Base-by-base conservation (phyloP, 2,888 invertebrate species). In the Phaonia tiefii region DNA sequence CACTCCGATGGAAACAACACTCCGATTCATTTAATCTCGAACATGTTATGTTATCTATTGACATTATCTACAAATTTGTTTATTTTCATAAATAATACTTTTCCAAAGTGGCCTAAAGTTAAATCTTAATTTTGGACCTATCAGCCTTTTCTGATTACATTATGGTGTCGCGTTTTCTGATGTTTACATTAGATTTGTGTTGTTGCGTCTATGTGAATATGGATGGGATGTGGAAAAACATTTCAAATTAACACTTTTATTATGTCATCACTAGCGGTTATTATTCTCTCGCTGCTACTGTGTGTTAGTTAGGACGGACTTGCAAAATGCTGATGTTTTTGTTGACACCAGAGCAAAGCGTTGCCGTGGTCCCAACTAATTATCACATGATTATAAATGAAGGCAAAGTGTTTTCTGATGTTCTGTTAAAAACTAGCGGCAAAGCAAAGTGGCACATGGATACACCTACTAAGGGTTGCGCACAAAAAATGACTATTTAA, bases 391-490 rank as follows among this genome's bases (percentile, higher is more conserved):
- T 75, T 77, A 77, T 58, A 67, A 67, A 56, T 69, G 60, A 71
- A 83, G 80, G 65, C 67, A 80, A 82, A 80, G 76, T 69, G 74
- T 80, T 82, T 82, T 81, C 76, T 76, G 75, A 66, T 79, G 67
- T 63, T 71, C 49, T 80, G 80, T 81, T 80, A 65, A 77, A 77
- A 76, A 76, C 69, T 75, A 63, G 31, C 31, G 8, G 31, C 8
- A 3, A n/a, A 31, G 31, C 8, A 72, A 54, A 73, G 51, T 46
- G 51, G 51, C 63, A 73, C 75, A 63, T 65, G 72, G 49, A 60
- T 42, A 37, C 31, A 26, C 15, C 0, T 22, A 3, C n/a, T 20
- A n/a, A n/a, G n/a, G n/a, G n/a, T n/a, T n/a, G 22, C 31, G 8
- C 31, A 3, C 31, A 31, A 3, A 31, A 31, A 31, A n/a, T n/a